Evolutionary conservation across 1,140 invertebrate species (phyloP).

Genomic region (Cydia pomonella): DNA sequence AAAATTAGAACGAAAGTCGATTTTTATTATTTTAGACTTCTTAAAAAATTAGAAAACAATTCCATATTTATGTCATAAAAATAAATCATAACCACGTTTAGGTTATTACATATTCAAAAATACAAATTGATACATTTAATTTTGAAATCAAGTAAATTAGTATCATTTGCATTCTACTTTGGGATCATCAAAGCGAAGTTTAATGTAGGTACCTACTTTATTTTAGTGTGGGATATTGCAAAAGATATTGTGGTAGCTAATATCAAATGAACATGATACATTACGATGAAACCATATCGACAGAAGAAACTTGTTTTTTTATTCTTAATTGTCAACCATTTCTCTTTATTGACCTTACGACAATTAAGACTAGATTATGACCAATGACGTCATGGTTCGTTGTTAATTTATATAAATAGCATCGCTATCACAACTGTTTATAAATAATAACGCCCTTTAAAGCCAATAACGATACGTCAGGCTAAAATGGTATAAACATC

Average conservation of each 20-base stretch:
- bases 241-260: not conserved
- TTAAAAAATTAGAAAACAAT: no score
- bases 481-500: conserved; percentile 13
- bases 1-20: no score
- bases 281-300: not conserved
- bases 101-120: no score
- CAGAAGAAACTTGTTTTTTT: conserved; percentile 24
- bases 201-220: no score
- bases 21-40: no score
- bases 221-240: no score
- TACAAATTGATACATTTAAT: no score
- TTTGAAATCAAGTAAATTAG: no score
- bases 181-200: no score
- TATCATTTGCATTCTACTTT: no score
- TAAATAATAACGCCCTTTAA: conserved; percentile 22
- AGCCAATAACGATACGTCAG: conserved; percentile 13
- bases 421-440: conserved; percentile 4
- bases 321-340: conserved; percentile 14
- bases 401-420: conserved; percentile 27
- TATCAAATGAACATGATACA: not conserved
- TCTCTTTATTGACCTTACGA: conserved; percentile 29
- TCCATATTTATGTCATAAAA: no score
- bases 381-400: not conserved
- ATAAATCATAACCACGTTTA: no score
- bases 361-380: not conserved